Base-by-base conservation (phyloP, 1,140 invertebrate species). In the Polypedilum pembai region DNA sequence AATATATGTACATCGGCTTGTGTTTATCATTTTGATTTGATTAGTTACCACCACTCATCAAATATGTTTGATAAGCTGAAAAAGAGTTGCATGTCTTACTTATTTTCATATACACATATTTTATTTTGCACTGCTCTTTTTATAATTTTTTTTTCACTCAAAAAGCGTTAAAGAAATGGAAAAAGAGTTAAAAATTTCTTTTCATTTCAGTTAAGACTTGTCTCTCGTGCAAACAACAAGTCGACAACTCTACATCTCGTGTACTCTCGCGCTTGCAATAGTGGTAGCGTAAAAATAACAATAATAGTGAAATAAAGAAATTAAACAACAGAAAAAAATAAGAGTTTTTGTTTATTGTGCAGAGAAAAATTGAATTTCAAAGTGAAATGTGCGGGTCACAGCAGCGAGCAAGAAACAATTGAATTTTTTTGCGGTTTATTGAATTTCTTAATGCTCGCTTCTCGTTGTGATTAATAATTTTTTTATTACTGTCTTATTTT, bases 161-260 rank as follows among this genome's bases (percentile, higher is more conserved):
- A 56, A 56, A 56, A 56, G 45, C 45, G 45, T 56, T 56, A 56
- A 33, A 56, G 45, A 56, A 56, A 56, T 56, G 45, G 45, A 69
- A 69, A 69, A 69, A 69, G 65, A 69, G 65, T 69, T 69, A 18
- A 69, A 69, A 56, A 69, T 69, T 69, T 69, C 65, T 69, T 69
- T 69, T 69, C 65, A 69, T 69, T 69, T 69, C 65, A 69, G 65
- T 69, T 69, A 18, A 69, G 65, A 69, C 65, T 69, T 69, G 65
- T 69, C 65, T 69, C 17, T 69, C 65, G 20, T 21, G 8, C 65
- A 69, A 20, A 21, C 65, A 69, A 69, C 17, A 20, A 18, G 65
- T 69, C 65, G 65, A 21, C 45, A 56, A 56, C 45, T 56, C 45
- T n/a, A 56, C 45, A n/a, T 56, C 24, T 33, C 45, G 45, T 56